Evolutionary conservation across 2,113 vertebrate genomes (phyloP).

Genomic region (Dasyprocta punctata): DNA sequence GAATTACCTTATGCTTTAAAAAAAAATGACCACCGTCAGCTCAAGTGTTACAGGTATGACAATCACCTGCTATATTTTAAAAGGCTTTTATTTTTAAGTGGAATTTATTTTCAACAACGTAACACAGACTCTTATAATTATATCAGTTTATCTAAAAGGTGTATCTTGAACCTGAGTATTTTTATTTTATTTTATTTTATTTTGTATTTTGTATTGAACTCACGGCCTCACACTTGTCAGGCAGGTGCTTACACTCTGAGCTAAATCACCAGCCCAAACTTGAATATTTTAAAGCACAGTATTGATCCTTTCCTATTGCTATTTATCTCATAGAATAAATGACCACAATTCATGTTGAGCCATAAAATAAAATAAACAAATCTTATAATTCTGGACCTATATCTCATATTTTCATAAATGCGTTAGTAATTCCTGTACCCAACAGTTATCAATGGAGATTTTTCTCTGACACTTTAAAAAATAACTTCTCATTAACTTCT

Average conservation of each 20-base stretch:
- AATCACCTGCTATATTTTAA: neutral
- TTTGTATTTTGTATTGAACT: no score
- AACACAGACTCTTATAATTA: neutral
- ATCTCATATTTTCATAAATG: neutral
- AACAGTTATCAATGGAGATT: neutral
- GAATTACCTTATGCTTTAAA: neutral
- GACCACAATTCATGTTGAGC: neutral
- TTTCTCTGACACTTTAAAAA: neutral
- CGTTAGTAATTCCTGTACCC: neutral
- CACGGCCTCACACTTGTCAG: no score
- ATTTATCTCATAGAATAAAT: slow-evolving; percentile 21
- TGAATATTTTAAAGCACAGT: neutral
- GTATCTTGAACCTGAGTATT: neutral
- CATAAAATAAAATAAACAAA: neutral
- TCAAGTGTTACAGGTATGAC: neutral
- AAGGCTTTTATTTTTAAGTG: neutral
- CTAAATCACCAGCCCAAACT: no score
- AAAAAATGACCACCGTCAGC: neutral
- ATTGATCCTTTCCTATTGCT: neutral
- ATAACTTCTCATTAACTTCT: neutral
- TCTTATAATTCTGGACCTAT: neutral
- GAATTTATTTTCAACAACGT: slow-evolving; percentile 15
- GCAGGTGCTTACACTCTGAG: no score
- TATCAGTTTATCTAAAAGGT: neutral
- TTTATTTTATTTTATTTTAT: no score